Conservation (phyloP, 2,888 invertebrate species). For the Pasiphila rectangulata region DNA sequence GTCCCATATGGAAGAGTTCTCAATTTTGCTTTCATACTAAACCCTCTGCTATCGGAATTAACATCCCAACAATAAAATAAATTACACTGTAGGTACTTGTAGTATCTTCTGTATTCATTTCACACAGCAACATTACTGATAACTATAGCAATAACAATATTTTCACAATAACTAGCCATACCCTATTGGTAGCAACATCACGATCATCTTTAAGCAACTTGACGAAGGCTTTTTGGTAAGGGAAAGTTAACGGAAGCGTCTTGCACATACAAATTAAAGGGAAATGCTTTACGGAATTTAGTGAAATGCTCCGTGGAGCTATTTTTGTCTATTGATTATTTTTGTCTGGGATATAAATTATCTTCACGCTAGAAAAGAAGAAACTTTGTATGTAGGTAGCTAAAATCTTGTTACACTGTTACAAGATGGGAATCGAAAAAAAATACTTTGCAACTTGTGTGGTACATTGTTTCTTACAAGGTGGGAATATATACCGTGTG, state of each 20-base stretch:
- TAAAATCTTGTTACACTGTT: no score
- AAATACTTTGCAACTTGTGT: no score
- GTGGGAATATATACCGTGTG: no score
- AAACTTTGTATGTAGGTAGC: no score
- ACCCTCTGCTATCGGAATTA: no score
- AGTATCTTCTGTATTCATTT: neutral
- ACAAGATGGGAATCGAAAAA: no score
- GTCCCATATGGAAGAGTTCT: no score
- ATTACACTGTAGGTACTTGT: no score
- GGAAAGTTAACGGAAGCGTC: constrained; percentile 59
- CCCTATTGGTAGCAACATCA: constrained; percentile 66
- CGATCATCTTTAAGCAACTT: constrained; percentile 71
- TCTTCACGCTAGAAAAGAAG: neutral
- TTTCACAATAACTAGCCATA: constrained; percentile 38
- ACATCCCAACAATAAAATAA: no score
- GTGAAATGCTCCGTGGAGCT: constrained; percentile 1
- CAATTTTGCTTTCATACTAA: no score
- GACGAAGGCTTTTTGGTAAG: constrained; percentile 73
- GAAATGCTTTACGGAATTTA: constrained; percentile 49
- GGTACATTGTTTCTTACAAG: no score
- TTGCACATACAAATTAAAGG: constrained; percentile 70
- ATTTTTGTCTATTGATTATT: no score
- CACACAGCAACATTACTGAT: neutral
- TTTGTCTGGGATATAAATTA: neutral
- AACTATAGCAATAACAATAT: constrained; percentile 22